phyloP scores from a whole-genome alignment of 2,797 vertebrate genomes.

The Cercopithecus diana region DNA sequence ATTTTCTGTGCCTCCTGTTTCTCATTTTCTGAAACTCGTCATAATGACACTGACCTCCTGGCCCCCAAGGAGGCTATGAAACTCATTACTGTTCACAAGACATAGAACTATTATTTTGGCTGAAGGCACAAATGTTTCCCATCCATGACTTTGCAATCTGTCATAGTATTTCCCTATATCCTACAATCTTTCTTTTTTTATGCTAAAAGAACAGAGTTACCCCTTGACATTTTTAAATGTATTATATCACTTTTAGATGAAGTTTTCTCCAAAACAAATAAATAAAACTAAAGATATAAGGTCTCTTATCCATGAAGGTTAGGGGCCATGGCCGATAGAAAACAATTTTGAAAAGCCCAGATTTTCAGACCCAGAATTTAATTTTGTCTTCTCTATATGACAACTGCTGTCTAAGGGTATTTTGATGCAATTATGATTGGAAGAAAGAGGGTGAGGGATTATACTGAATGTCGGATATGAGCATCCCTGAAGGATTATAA shows the following conservation, averaged over 20 bases:
- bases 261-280: neutral
- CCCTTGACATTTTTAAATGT: neutral
- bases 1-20: neutral
- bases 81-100: neutral
- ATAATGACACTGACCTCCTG: neutral
- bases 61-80: neutral
- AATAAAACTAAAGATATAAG: neutral
- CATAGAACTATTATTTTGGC: neutral
- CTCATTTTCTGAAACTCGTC: conserved; percentile 25
- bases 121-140: neutral
- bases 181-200: neutral
- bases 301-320: neutral
- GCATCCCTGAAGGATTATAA: neutral
- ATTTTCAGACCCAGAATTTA: conserved; percentile 1
- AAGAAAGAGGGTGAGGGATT: neutral
- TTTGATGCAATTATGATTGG: neutral
- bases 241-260: neutral
- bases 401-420: neutral
- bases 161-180: neutral
- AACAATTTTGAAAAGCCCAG: neutral
- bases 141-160: neutral
- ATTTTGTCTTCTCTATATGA: neutral
- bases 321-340: neutral
- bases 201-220: neutral
- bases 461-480: neutral